phyloP scores from a whole-genome alignment of 1,140 invertebrate genomes.

The Papilio dardanus region DNA sequence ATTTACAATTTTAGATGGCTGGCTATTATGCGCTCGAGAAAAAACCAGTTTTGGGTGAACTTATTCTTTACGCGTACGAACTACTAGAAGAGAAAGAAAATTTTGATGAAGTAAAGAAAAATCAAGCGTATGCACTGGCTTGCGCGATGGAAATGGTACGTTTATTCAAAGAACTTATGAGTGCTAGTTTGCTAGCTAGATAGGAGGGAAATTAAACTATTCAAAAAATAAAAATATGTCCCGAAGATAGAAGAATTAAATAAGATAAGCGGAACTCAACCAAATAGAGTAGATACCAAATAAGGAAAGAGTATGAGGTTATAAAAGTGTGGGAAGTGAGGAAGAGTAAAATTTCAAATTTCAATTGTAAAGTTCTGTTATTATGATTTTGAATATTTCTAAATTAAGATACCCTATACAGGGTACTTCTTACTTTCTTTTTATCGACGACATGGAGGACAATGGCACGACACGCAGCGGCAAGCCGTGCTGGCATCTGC shows the following conservation, averaged over 20 bases:
- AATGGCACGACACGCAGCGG: conserved; percentile 88
- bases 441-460: conserved; percentile 96
- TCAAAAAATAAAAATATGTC: no score
- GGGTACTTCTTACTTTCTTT: conserved; percentile 86
- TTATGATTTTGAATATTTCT: no score
- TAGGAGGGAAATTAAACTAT: no score
- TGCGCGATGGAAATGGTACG: conserved; percentile 20
- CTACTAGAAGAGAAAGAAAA: background rate
- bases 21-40: background rate
- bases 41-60: background rate
- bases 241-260: no score
- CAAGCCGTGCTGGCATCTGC: conserved; percentile 92
- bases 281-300: no score
- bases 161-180: no score
- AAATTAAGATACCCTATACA: background rate
- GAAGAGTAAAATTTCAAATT: no score
- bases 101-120: background rate
- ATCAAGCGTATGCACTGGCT: background rate
- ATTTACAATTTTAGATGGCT: background rate
- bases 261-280: no score
- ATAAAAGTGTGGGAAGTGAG: no score
- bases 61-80: background rate
- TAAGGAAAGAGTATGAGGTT: no score
- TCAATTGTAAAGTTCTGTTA: no score
- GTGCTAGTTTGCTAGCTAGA: no score